Evolutionary conservation across 2,888 invertebrate species (phyloP), one percentile per base, ranked within the genome.

Genomic region (Limenitis camilla): DNA sequence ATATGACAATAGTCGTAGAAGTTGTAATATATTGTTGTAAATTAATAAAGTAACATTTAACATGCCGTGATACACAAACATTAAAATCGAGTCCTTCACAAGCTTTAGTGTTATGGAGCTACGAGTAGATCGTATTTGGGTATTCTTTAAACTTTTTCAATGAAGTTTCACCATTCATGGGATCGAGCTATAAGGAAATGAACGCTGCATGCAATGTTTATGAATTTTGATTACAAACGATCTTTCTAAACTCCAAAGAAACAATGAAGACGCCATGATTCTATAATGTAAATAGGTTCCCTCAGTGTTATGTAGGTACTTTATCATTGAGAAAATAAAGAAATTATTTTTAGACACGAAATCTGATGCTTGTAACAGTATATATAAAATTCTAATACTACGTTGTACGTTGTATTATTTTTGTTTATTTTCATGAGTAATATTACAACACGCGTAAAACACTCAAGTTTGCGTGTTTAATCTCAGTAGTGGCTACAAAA

Each of bases 101-200:
- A 36, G 40, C 35, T 40, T 44, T 10, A 39, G 32, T 32, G 40
- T 38, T 49, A 38, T 19, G 29, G 9, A 7, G n/a, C 30, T 41
- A 10, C 41, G 10, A 11, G n/a, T n/a, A 31, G n/a, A 5, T 6
- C 11, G 7, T 40, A 40, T 10, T 41, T 11, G 31, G 19, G 19
- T 19, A 42, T 11, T 6, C 11, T 19, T 42, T 42, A 19, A 5
- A 31, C 3, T 32, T 10, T 19, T 9, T 6, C 6, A 11, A 32
- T 19, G 4, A 32, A 30, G 31, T 32, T 28, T 11, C 36, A 52
- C 36, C 42, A 49, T 42, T 52, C 46, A 49, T 36, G 49, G 11
- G 31, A 10, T 27, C 11, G 33, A 10, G 39, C 45, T 40, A 50
- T 55, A 49, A 50, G 49, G 49, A 56, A 55, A 40, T 19, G 35